Conservation (phyloP, 2,113 vertebrate genomes). For the Cathartes aura region DNA sequence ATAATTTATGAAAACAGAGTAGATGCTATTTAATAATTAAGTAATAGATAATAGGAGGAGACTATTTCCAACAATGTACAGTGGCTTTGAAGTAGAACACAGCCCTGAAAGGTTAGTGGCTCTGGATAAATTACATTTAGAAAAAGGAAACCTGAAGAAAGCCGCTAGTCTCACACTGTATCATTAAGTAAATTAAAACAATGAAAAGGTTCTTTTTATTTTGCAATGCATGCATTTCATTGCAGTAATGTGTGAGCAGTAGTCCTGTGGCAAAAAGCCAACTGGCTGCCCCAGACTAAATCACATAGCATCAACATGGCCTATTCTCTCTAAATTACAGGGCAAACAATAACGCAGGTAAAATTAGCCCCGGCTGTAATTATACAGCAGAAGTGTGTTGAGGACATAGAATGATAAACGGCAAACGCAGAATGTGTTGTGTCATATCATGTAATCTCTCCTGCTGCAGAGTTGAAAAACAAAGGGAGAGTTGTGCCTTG, state of each 20-base stretch:
- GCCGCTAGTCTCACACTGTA: background rate
- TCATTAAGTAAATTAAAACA: slow-evolving; percentile 27
- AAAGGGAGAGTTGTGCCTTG: slow-evolving; percentile 75
- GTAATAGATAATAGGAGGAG: slow-evolving; percentile 71
- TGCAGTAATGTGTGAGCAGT: background rate
- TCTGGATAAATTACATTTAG: background rate
- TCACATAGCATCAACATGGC: slow-evolving; percentile 1
- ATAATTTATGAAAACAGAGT: slow-evolving; percentile 83
- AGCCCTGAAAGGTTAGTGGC: slow-evolving; percentile 5
- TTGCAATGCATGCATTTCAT: background rate
- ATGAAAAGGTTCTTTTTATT: slow-evolving; percentile 41
- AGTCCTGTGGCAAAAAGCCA: slow-evolving; percentile 48
- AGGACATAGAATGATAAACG: slow-evolving; percentile 68
- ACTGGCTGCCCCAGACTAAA: slow-evolving; percentile 13
- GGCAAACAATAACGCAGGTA: slow-evolving; percentile 78
- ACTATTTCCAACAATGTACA: slow-evolving; percentile 14
- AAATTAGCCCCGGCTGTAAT: slow-evolving; percentile 74
- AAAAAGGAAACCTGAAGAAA: slow-evolving; percentile 19
- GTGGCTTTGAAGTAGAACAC: slow-evolving; percentile 29
- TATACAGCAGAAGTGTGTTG: slow-evolving; percentile 27
- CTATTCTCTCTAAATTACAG: slow-evolving; percentile 70
- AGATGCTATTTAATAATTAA: slow-evolving; percentile 82
- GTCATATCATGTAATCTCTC: slow-evolving; percentile 77
- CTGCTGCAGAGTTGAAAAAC: slow-evolving; percentile 63
- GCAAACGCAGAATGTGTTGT: slow-evolving; percentile 25